A percentile compares a stretch with the other conserved stretches of the same genome.
phyloP scores from a whole-genome alignment of 2,797 vertebrate genomes.

The Hapalemur alaotrensis region DNA sequence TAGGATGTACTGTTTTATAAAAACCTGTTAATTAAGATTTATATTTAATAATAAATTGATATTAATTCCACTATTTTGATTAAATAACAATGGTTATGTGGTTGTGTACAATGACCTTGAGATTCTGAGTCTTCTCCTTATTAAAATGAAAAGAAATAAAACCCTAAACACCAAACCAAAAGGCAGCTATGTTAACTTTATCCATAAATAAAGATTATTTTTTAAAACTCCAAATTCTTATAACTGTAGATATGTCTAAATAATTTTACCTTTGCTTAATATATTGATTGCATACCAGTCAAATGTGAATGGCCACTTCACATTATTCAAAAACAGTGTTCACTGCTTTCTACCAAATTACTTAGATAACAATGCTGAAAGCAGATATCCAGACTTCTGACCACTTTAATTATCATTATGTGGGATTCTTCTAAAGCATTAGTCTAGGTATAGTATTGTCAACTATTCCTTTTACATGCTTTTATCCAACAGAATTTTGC shows the following conservation, averaged over 20 bases:
- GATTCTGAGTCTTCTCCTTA: not conserved
- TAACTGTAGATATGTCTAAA: not conserved
- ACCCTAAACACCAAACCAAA: not conserved
- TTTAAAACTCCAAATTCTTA: constrained; percentile 42
- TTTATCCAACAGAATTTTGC: not conserved
- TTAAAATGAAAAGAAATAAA: constrained; percentile 22
- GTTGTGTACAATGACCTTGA: not conserved
- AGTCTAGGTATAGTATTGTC: not conserved
- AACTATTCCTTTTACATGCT: not conserved
- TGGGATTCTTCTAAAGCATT: constrained; percentile 5
- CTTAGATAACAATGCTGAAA: not conserved
- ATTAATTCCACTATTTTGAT: not conserved
- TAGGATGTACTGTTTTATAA: not conserved
- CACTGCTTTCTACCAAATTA: constrained; percentile 18
- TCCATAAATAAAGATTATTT: constrained; percentile 15
- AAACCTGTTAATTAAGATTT: constrained; percentile 25
- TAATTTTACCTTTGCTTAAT: constrained; percentile 45
- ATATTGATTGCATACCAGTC: not conserved
- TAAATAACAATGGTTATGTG: constrained; percentile 23
- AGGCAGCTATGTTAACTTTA: not conserved
- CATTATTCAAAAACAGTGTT: constrained; percentile 1
- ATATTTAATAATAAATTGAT: constrained; percentile 38
- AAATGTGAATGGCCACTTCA: not conserved
- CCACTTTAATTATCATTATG: not conserved
- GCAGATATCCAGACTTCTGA: not conserved